Evolutionary conservation across 2,888 invertebrate species (phyloP).

Genomic region (Protodeltote pygarga): DNA sequence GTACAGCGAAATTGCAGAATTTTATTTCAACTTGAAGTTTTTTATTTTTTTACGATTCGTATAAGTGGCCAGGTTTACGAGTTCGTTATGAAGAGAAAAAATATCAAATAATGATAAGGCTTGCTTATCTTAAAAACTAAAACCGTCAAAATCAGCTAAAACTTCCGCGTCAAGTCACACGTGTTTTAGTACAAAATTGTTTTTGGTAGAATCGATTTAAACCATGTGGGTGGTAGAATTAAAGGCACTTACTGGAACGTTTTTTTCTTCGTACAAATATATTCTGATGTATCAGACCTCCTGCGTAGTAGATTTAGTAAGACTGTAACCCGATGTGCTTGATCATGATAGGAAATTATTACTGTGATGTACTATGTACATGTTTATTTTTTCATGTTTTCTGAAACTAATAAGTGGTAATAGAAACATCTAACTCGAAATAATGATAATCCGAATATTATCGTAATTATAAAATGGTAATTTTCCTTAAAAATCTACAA

Average conservation of each 20-base stretch:
- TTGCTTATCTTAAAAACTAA: constrained; percentile 7
- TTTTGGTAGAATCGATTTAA: constrained; percentile 64
- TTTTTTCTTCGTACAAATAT: constrained; percentile 68
- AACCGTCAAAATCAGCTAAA: not conserved
- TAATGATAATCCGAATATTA: too few species aligned
- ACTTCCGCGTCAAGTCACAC: constrained; percentile 56
- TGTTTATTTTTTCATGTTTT: constrained; percentile 2
- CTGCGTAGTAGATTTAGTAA: constrained; percentile 66
- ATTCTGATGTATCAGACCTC: constrained; percentile 74
- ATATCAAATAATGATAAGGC: constrained; percentile 1
- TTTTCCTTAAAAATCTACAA: too few species aligned
- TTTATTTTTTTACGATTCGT: constrained; percentile 27
- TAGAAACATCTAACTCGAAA: too few species aligned
- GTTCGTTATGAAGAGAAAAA: constrained; percentile 11
- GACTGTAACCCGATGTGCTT: constrained; percentile 38
- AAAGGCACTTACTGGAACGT: constrained; percentile 48
- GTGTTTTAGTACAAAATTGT: constrained; percentile 56
- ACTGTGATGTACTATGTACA: constrained; percentile 20
- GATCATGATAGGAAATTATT: constrained; percentile 36
- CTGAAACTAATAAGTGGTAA: constrained; percentile 16
- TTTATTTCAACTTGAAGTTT: constrained; percentile 33
- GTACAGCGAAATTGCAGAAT: constrained; percentile 29
- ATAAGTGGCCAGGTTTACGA: constrained; percentile 12
- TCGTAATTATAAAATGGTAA: too few species aligned
- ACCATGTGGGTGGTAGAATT: constrained; percentile 74